Evolutionary conservation across 2,888 invertebrate species (phyloP).

Genomic region (Nowickia ferox): DNA sequence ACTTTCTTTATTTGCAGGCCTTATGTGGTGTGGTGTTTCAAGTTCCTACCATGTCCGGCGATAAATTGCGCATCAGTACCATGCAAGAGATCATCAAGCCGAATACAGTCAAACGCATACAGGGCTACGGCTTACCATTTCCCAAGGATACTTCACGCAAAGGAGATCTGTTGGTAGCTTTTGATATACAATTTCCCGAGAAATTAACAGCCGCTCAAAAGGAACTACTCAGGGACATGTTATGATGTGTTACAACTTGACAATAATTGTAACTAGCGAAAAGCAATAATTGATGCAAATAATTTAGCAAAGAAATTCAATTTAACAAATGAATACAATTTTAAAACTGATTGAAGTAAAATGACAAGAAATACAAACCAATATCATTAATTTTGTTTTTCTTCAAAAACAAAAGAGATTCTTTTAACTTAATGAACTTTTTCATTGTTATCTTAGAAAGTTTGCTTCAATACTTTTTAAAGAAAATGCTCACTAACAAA

Average conservation of each 20-base stretch:
- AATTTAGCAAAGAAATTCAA: constrained; percentile 23
- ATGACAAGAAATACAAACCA: neutral
- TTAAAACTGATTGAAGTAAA: constrained; percentile 7
- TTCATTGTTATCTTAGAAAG: neutral
- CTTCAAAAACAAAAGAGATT: neutral
- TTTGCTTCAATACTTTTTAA: constrained; percentile 46
- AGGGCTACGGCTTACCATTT: constrained; percentile 95
- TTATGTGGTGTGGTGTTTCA: constrained; percentile 95
- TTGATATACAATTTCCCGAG: constrained; percentile 98
- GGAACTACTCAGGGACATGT: constrained; percentile 94
- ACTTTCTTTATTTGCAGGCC: constrained; percentile 86
- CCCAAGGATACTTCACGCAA: constrained; percentile 96
- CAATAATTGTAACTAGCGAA: constrained; percentile 15
- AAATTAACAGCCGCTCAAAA: constrained; percentile 91
- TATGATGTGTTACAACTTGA: constrained; percentile 84
- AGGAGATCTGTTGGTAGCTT: constrained; percentile 96
- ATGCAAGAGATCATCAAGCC: constrained; percentile 95
- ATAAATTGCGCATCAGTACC: constrained; percentile 92
- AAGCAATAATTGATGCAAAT: constrained; percentile 24
- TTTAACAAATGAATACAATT: constrained; percentile 17
- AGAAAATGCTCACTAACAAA: constrained; percentile 66
- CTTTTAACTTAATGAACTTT: neutral
- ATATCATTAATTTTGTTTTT: constrained; percentile 12
- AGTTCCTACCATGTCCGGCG: constrained; percentile 95
- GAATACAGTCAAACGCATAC: constrained; percentile 93